phyloP scores from a whole-genome alignment of 2,888 invertebrate species.

The Pseudococcus viburni region DNA sequence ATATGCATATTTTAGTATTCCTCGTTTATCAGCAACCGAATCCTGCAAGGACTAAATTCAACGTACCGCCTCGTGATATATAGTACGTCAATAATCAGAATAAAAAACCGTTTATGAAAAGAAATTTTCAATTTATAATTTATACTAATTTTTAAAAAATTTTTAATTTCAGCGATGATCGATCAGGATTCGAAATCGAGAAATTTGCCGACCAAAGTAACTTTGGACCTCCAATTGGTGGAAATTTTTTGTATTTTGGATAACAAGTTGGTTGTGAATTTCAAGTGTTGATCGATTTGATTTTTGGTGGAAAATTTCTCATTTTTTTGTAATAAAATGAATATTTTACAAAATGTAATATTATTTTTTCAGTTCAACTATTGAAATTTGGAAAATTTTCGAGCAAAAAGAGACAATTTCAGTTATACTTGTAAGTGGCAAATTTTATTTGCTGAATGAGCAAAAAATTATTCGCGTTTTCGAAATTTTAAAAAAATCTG shows the following conservation, averaged over 20 bases:
- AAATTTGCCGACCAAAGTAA: slow-evolving; percentile 86
- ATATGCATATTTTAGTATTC: slow-evolving; percentile 86
- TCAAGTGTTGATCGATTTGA: background rate
- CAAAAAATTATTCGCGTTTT: too few species aligned
- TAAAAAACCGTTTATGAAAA: background rate
- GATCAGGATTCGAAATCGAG: slow-evolving; percentile 78
- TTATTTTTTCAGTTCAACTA: too few species aligned
- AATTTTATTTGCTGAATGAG: too few species aligned
- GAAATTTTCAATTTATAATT: background rate
- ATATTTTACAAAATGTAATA: too few species aligned
- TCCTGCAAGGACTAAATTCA: slow-evolving; percentile 73
- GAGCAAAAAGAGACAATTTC: too few species aligned
- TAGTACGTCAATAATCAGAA: background rate
- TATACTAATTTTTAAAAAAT: too few species aligned
- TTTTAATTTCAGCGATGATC: slow-evolving; percentile 71
- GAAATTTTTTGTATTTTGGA: slow-evolving; percentile 76
- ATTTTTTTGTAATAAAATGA: too few species aligned
- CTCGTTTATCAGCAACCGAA: slow-evolving; percentile 81
- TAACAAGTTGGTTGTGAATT: background rate
- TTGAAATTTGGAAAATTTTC: too few species aligned
- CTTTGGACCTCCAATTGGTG: slow-evolving; percentile 86
- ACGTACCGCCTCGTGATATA: slow-evolving; percentile 72
- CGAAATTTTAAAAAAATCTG: too few species aligned
- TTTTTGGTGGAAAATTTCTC: background rate
- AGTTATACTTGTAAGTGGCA: too few species aligned